These are phyloP conservation scores for Linurgus olivaceus DNA, from an alignment of 2,797 vertebrate genomes.

Conservation along the genomic window DNA sequence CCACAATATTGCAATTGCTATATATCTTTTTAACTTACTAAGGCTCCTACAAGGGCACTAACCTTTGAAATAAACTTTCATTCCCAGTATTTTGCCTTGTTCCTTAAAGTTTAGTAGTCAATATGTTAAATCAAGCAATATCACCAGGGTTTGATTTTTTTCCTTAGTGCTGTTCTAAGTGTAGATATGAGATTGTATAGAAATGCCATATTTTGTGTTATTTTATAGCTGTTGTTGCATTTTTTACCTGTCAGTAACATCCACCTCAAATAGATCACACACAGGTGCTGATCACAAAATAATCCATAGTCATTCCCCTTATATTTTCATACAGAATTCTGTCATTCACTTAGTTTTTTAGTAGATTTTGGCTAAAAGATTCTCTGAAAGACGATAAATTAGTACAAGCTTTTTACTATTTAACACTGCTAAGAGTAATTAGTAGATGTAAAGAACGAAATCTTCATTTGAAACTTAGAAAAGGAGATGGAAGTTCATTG, in stretches of 20 bases:
- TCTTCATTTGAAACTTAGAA: neutral
- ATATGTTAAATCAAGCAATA: neutral
- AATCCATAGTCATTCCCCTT: neutral
- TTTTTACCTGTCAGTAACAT: neutral
- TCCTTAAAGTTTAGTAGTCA: neutral
- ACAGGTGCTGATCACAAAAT: neutral
- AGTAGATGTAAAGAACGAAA: neutral
- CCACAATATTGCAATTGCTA: neutral
- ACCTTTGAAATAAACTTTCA: neutral
- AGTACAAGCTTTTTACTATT: neutral
- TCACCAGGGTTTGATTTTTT: neutral
- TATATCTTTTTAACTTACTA: neutral
- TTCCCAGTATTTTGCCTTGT: neutral
- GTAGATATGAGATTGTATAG: neutral
- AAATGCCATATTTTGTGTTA: neutral
- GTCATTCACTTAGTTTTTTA: neutral
- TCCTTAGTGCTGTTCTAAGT: neutral
- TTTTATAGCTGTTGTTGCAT: neutral
- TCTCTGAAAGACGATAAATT: neutral
- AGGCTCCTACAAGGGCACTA: neutral
- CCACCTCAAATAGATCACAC: neutral
- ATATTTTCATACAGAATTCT: neutral
- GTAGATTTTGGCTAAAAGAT: neutral
- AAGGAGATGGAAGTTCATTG: neutral
- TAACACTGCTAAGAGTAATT: neutral